Percentiles rank a stretch among this genome's conserved stretches.
These are phyloP conservation scores for Neoitamus cyanurus DNA, from an alignment of 2,888 invertebrate genomes.

Conservation along the genomic window DNA sequence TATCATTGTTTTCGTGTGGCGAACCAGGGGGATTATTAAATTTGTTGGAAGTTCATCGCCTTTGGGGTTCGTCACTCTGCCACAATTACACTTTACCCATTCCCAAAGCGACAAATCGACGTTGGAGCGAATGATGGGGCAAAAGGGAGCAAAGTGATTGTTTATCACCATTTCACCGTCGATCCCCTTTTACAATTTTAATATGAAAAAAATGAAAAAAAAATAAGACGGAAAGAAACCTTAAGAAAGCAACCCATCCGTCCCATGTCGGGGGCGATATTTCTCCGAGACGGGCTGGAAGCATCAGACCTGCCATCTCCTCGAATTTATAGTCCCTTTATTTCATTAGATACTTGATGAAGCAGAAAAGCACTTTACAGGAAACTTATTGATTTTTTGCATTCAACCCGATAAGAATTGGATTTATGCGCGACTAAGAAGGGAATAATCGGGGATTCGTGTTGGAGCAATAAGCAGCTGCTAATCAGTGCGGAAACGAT, in stretches of 20 bases:
- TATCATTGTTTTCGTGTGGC: not conserved
- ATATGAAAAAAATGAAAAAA: not conserved
- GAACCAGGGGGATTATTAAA: not conserved
- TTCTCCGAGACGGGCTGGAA: not conserved
- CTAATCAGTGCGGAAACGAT: not conserved
- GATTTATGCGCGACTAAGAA: not conserved
- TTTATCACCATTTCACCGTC: not conserved
- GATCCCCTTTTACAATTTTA: not conserved
- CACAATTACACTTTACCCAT: not conserved
- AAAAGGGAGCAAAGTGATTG: not conserved
- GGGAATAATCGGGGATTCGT: not conserved
- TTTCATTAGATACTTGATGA: not conserved
- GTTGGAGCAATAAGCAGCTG: not conserved
- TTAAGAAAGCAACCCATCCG: not conserved
- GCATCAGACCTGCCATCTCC: not conserved
- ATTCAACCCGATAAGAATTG: constrained; percentile 1
- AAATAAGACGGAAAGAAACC: not conserved
- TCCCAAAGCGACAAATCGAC: not conserved
- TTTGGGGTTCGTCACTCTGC: not conserved
- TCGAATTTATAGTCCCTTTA: not conserved
- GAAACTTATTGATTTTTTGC: not conserved
- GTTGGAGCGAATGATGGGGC: not conserved
- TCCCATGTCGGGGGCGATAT: not conserved
- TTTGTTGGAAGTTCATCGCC: not conserved
- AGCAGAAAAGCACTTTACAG: constrained; percentile 1